Evolutionary conservation across 2,888 invertebrate genomes (phyloP).

Genomic region (Stictocephala bisonia): DNA sequence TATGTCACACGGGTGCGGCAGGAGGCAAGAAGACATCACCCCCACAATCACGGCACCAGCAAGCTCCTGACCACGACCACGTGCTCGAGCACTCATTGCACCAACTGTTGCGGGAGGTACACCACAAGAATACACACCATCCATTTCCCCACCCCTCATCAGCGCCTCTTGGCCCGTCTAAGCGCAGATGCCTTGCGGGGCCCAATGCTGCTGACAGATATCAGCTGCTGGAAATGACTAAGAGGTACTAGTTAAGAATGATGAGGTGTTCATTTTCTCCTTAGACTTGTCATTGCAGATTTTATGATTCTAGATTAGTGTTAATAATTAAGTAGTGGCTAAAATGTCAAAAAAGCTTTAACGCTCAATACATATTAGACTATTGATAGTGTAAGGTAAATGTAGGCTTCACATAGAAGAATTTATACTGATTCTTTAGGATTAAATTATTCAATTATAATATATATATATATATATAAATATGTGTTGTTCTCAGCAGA

Average conservation of each 20-base stretch:
- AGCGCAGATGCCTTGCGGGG: constrained; percentile 89
- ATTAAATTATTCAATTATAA: too few species aligned
- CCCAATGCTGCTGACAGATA: constrained; percentile 90
- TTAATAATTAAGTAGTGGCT: too few species aligned
- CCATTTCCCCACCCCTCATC: constrained; percentile 96
- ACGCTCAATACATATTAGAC: too few species aligned
- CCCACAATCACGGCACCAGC: constrained; percentile 48
- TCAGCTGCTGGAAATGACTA: constrained; percentile 89
- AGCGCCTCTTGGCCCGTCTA: constrained; percentile 93
- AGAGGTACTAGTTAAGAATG: too few species aligned
- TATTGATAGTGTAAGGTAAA: too few species aligned
- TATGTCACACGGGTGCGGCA: constrained; percentile 83
- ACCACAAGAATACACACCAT: constrained; percentile 92
- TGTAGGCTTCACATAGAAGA: too few species aligned
- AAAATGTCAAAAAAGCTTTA: too few species aligned
- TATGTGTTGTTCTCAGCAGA: too few species aligned
- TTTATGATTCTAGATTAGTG: too few species aligned
- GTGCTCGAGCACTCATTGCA: constrained; percentile 97
- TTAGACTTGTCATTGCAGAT: too few species aligned
- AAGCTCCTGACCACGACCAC: constrained; percentile 87
- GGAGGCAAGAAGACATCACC: constrained; percentile 61
- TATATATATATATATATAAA: too few species aligned
- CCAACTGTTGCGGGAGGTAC: constrained; percentile 91
- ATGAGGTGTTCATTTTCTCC: not conserved
- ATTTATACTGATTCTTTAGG: too few species aligned